phyloP scores from a whole-genome alignment of 2,888 invertebrate species.

The Thalpophila matura region DNA sequence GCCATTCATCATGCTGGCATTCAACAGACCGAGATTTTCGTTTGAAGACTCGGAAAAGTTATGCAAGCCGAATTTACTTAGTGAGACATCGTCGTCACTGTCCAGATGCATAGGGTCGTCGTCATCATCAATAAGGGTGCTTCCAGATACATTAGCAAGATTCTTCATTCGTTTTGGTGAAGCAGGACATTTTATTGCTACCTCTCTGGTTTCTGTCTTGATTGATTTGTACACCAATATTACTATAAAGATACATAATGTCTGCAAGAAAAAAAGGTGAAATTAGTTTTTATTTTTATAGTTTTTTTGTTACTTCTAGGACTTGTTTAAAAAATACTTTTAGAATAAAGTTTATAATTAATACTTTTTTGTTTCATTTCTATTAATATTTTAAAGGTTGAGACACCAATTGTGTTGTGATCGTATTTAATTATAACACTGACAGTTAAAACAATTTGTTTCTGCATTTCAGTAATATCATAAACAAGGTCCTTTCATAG shows the following conservation, averaged over 20 bases:
- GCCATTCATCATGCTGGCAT: constrained; percentile 77
- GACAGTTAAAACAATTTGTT: neutral
- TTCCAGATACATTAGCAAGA: constrained; percentile 69
- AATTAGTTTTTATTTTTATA: constrained; percentile 14
- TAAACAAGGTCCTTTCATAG: neutral
- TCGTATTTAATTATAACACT: neutral
- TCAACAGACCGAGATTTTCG: constrained; percentile 75
- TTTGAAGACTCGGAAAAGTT: constrained; percentile 84
- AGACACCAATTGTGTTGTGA: neutral
- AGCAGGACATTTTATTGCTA: constrained; percentile 60
- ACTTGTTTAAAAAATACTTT: neutral
- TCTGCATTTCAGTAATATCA: neutral
- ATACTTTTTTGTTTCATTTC: neutral
- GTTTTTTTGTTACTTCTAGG: constrained; percentile 3
- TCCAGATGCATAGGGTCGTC: constrained; percentile 79
- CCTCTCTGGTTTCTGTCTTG: constrained; percentile 66
- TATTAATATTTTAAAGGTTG: neutral
- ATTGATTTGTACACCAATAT: constrained; percentile 79
- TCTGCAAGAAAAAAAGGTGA: constrained; percentile 76
- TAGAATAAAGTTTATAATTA: constrained; percentile 22
- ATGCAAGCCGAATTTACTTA: constrained; percentile 85
- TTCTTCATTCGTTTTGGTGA: constrained; percentile 79
- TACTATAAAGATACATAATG: constrained; percentile 75
- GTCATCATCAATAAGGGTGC: constrained; percentile 72
- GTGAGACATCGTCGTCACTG: constrained; percentile 86